Evolutionary conservation across 2,888 invertebrate species (phyloP).

Genomic region (Acanthopleura granulata): DNA sequence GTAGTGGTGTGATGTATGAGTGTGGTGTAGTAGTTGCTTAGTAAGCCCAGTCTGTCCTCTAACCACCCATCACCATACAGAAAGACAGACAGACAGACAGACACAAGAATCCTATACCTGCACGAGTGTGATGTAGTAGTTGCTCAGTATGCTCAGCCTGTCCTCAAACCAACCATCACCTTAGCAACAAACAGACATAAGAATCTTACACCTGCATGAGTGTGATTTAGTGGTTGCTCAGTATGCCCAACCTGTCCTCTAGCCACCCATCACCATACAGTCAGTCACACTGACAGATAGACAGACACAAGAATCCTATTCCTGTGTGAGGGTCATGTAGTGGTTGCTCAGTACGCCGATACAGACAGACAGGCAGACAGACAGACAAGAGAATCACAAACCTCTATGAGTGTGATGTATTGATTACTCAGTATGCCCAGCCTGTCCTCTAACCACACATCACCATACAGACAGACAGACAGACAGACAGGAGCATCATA

Average conservation of each 20-base stretch:
- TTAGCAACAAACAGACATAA: no score
- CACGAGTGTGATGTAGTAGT: slow-evolving; percentile 67
- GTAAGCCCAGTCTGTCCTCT: slow-evolving; percentile 36
- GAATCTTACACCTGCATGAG: slow-evolving; percentile 58
- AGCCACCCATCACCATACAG: no score
- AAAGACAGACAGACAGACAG: no score
- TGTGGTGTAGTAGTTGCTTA: slow-evolving; percentile 68
- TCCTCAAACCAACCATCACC: slow-evolving; percentile 68
- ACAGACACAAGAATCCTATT: slow-evolving; percentile 19
- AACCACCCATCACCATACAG: no score
- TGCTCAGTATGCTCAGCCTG: slow-evolving; percentile 63
- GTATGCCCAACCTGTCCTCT: slow-evolving; percentile 35
- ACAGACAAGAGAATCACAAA: slow-evolving; percentile 19
- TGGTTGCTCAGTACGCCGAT: slow-evolving; percentile 68
- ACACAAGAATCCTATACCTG: slow-evolving; percentile 44
- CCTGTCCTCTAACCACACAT: slow-evolving; percentile 69
- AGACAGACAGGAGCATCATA: neutral
- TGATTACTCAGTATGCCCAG: slow-evolving; percentile 66
- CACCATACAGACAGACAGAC: slow-evolving; percentile 25
- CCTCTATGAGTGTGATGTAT: slow-evolving; percentile 68
- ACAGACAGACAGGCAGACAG: slow-evolving; percentile 26
- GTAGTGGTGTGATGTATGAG: no score
- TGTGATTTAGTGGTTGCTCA: slow-evolving; percentile 68
- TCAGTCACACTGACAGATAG: no score
- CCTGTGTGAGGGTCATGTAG: slow-evolving; percentile 68